Evolutionary conservation across 2,888 invertebrate species (phyloP).

Genomic region (Dorcus parallelipipedus): DNA sequence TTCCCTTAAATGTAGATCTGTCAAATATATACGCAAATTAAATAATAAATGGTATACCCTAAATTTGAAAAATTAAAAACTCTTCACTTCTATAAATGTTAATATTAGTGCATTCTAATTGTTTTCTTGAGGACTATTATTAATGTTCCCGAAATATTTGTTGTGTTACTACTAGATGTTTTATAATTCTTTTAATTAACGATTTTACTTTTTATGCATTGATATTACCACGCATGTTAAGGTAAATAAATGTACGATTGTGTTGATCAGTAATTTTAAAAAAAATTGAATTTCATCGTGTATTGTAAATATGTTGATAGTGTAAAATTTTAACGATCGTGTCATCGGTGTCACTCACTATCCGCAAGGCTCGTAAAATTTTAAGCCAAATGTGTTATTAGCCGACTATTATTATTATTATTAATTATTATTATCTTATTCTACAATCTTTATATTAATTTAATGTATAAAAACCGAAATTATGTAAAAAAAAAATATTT

Average conservation of each 20-base stretch:
- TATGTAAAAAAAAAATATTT: slow-evolving; percentile 1
- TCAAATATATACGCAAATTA: too few species aligned
- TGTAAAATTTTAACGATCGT: slow-evolving; percentile 8
- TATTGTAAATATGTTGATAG: slow-evolving; percentile 14
- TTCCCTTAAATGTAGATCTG: neutral
- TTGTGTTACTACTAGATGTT: neutral
- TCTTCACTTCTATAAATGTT: too few species aligned
- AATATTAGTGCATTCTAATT: too few species aligned
- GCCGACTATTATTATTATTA: neutral
- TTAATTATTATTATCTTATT: neutral
- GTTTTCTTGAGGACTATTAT: too few species aligned
- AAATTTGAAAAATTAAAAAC: too few species aligned
- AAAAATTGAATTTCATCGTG: neutral
- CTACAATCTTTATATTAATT: neutral
- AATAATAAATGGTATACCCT: too few species aligned
- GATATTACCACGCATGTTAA: slow-evolving; percentile 3
- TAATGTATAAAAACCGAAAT: neutral
- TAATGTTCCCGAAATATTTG: too few species aligned
- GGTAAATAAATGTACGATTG: slow-evolving; percentile 4
- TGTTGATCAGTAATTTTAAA: slow-evolving; percentile 10
- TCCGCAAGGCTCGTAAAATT: slow-evolving; percentile 8
- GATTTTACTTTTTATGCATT: neutral
- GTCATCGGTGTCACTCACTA: slow-evolving; percentile 9
- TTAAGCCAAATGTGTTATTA: slow-evolving; percentile 10
- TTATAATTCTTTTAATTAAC: neutral